Evolutionary conservation across 1,140 invertebrate species (phyloP).

Genomic region (Agrilus planipennis): DNA sequence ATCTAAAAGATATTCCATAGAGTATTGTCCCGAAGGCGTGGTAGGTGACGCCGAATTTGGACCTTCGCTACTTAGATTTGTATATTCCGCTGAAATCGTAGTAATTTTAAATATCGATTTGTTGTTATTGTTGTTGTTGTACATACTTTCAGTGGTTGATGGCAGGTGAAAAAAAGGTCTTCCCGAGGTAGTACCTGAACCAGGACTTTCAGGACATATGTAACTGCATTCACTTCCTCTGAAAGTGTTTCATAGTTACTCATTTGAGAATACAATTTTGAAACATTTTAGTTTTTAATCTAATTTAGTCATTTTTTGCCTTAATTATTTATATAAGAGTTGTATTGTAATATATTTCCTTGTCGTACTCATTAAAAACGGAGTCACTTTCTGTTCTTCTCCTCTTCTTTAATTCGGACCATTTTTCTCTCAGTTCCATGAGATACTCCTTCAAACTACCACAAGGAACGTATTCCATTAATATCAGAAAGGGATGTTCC

Average conservation of each 20-base stretch:
- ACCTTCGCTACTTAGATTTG: constrained; percentile 11
- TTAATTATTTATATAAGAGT: no score
- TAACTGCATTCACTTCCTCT: neutral
- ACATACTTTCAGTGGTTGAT: neutral
- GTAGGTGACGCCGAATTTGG: no score
- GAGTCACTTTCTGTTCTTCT: constrained; percentile 12
- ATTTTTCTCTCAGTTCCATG: constrained; percentile 25
- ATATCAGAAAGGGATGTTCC: constrained; percentile 51
- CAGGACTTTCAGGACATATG: neutral
- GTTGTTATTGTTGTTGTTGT: neutral
- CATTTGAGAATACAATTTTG: no score
- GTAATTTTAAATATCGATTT: neutral
- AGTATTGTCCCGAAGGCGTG: neutral
- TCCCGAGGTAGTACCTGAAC: neutral
- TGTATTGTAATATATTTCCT: no score
- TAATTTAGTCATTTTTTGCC: no score
- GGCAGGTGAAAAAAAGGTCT: no score
- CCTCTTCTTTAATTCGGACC: constrained; percentile 17
- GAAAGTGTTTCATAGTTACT: no score
- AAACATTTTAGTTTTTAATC: no score
- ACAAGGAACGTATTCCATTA: constrained; percentile 69
- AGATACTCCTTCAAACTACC: constrained; percentile 55
- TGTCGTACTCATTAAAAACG: constrained; percentile 21
- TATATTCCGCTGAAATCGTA: constrained; percentile 17
- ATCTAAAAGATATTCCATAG: constrained; percentile 36